phyloP scores from a whole-genome alignment of 2,888 invertebrate genomes.

The Lamproptera curius region DNA sequence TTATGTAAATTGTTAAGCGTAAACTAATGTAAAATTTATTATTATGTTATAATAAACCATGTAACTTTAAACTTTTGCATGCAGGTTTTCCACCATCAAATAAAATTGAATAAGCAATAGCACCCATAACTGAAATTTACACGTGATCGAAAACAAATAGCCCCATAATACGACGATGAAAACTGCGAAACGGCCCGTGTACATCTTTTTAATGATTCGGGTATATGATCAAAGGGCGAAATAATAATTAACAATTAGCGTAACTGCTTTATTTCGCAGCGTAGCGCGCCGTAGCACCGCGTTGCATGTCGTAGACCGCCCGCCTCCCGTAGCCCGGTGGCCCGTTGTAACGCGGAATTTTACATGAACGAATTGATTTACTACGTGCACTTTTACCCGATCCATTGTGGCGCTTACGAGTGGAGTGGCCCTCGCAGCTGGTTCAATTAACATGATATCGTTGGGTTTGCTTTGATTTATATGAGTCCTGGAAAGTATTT shows the following conservation, averaged over 20 bases:
- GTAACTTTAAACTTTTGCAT: no score
- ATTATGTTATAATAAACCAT: no score
- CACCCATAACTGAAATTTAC: no score
- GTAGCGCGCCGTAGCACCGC: neutral
- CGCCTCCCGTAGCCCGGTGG: constrained; percentile 1
- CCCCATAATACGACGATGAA: constrained; percentile 1
- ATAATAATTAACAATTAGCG: constrained; percentile 33
- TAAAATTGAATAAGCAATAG: no score
- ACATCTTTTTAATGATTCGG: constrained; percentile 19
- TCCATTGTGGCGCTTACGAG: constrained; percentile 21
- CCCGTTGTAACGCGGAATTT: constrained; percentile 27
- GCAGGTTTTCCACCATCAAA: no score
- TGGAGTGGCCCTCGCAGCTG: constrained; percentile 21
- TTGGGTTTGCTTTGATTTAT: neutral
- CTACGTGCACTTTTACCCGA: constrained; percentile 26
- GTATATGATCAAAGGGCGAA: constrained; percentile 27
- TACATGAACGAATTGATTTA: constrained; percentile 31
- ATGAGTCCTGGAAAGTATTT: neutral
- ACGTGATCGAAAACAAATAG: no score
- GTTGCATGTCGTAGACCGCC: constrained; percentile 8
- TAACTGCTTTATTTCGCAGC: constrained; percentile 27
- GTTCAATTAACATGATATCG: constrained; percentile 19
- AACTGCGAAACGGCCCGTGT: constrained; percentile 5
- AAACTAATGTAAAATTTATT: no score
- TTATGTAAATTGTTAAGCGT: no score